Evolutionary conservation across 2,888 invertebrate genomes (phyloP), one percentile per base, ranked within the genome.

Genomic region (Hirtodrosophila trivittata): DNA sequence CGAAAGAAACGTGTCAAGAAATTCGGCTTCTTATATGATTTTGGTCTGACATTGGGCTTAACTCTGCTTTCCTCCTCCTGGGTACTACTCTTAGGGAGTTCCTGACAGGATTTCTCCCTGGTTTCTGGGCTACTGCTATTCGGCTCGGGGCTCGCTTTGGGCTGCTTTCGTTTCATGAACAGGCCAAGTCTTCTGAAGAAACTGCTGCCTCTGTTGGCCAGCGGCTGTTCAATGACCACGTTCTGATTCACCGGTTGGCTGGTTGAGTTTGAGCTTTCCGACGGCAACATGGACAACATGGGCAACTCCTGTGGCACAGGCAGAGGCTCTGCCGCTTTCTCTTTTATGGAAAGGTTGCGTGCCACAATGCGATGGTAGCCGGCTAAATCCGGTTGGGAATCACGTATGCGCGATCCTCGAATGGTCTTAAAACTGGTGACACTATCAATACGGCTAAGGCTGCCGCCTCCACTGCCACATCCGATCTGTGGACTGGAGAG

Each of bases 361-460:
- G 25, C 55, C 4, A 35, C 49, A 41, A 58, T 28, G 9, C 50
- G 49, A 1, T 14, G 37, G 47, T 51, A 62, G 5, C 37, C 18
- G 1, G 7, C n/a, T 45, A 58, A 5, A n/a, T 47, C 60, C 1
- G 46, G 14, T 1, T 49, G 5, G 0, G 59, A 60, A 7, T 26
- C 37, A 0, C 42, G 56, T 1, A 32, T 18, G 0, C 32, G 49
- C 0, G 13, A 35, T 1, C 57, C 62, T 0, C 14, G 33, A 0
- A 9, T 12, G 14, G 46, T 33, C 26, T 10, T 35, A 8, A 63
- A 38, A 6, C 49, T 65, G 26, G 37, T 55, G 5, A 52, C 1
- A 28, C 70, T 73, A 9, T 52, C 39, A 21, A 38, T 62, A 10
- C 49, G 57, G 45, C 49, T 70, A 1, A 66, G 39, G 14, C 32